Conservation (phyloP, 2,797 vertebrate genomes). For the Megaceryle alcyon region DNA sequence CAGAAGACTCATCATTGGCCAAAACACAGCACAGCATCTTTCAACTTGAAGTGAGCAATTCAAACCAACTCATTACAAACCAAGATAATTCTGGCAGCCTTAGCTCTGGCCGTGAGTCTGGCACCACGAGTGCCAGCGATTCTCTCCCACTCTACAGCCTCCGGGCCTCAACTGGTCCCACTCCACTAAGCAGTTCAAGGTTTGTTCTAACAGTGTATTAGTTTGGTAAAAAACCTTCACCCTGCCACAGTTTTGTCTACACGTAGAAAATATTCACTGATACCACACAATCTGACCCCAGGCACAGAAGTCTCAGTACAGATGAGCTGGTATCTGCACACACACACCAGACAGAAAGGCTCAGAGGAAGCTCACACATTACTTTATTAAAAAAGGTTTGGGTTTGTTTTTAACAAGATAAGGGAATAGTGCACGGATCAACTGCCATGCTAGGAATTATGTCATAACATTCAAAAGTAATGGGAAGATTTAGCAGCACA, state of each 20-base stretch:
- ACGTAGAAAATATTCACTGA: fast-evolving
- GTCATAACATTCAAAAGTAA: not conserved
- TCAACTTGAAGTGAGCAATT: not conserved
- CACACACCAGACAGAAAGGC: not conserved
- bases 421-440: not conserved
- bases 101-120: not conserved
- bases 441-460: not conserved
- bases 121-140: not conserved
- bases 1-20: not conserved
- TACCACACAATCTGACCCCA: fast-evolving
- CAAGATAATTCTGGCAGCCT: not conserved
- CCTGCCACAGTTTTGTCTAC: not conserved
- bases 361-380: fast-evolving
- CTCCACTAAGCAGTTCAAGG: not conserved
- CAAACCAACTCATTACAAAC: not conserved
- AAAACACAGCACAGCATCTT: not conserved
- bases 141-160: fast-evolving
- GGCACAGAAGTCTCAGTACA: not conserved
- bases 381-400: not conserved
- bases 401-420: not conserved
- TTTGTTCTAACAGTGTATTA: not conserved
- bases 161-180: fast-evolving
- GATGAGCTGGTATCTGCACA: not conserved
- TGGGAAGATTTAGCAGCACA: not conserved
- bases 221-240: not conserved